Evolutionary conservation across 1,140 invertebrate species (phyloP), one percentile per base, ranked within the genome.

Genomic region (Geopemphigus sp.): DNA sequence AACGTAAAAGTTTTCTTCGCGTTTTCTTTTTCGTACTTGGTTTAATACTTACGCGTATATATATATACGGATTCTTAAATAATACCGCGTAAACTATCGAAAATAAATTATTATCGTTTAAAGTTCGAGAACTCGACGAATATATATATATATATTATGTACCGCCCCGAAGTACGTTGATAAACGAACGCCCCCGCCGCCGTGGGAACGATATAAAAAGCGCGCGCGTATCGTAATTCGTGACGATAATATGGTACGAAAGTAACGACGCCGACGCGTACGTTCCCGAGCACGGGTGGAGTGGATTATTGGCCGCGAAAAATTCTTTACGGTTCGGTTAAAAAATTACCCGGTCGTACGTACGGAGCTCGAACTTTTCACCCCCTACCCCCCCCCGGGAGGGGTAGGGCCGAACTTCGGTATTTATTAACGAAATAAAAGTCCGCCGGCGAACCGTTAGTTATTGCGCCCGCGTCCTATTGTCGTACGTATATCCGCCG

Each of bases 351-450:
- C 5, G 22, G 14, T 15, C 15, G 8, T n/a, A 17, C 26, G 50
- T 24, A 29, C 17, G 53, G 29, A 17, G 10, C 47, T 54, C 50
- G 11, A 72, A 72, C 50, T 72, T 63, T 72, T 32, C 26, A 47
- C 24, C 17, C n/a, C n/a, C 66, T 15, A 72, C 59, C 19, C 29
- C 24, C 59, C 6, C 14, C 15, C 11, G 26, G 1, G 15, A n/a
- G n/a, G n/a, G n/a, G n/a, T n/a, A n/a, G n/a, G n/a, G n/a, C n/a
- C n/a, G n/a, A 45, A 70, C 68, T 70, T 70, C 29, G 29, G 15
- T 72, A 72, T 72, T 54, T 72, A 72, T 72, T 70, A 54, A n/a
- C 29, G 47, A 26, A 72, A 72, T 72, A 54, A 72, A 72, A 54
- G 68, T n/a, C n/a, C n/a, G 15, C 17, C 29, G 24, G 50, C 47